Percentiles rank a stretch among this genome's conserved stretches.
These are phyloP conservation scores for Colossoma macropomum DNA, from an alignment of 2,113 vertebrate genomes.

Conservation along the genomic window DNA sequence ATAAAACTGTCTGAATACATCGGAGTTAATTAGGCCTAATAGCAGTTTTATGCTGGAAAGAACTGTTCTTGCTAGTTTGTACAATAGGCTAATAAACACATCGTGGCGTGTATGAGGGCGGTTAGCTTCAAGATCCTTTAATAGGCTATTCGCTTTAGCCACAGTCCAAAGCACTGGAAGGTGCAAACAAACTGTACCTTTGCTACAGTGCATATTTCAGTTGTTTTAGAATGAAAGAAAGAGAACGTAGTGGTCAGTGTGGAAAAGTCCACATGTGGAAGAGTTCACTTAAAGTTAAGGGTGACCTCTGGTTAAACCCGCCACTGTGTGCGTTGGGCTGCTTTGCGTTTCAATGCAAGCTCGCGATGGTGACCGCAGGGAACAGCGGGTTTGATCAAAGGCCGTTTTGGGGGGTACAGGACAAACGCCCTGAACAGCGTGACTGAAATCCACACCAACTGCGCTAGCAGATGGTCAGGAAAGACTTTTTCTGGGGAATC, in stretches of 20 bases:
- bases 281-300: conserved; percentile 40
- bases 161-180: not conserved
- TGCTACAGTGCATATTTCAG: not conserved
- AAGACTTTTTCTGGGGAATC: not conserved
- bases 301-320: conserved; percentile 50
- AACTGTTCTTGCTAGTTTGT: not conserved
- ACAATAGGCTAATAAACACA: not conserved
- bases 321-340: conserved; percentile 38
- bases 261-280: not conserved
- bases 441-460: conserved; percentile 53
- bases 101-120: not conserved
- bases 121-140: not conserved
- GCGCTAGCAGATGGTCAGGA: conserved; percentile 51
- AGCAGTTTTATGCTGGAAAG: not conserved
- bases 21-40: not conserved
- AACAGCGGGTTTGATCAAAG: conserved; percentile 49
- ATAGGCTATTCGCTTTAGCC: not conserved
- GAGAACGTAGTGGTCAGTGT: not conserved
- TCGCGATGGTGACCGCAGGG: conserved; percentile 43
- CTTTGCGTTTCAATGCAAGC: conserved; percentile 50
- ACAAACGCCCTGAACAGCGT: conserved; percentile 54
- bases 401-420: conserved; percentile 38
- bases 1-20: not conserved
- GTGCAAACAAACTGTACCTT: too few relatives aligned
- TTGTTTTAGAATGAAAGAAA: not conserved